phyloP scores from a whole-genome alignment of 2,797 vertebrate genomes.

The Megaceryle alcyon region DNA sequence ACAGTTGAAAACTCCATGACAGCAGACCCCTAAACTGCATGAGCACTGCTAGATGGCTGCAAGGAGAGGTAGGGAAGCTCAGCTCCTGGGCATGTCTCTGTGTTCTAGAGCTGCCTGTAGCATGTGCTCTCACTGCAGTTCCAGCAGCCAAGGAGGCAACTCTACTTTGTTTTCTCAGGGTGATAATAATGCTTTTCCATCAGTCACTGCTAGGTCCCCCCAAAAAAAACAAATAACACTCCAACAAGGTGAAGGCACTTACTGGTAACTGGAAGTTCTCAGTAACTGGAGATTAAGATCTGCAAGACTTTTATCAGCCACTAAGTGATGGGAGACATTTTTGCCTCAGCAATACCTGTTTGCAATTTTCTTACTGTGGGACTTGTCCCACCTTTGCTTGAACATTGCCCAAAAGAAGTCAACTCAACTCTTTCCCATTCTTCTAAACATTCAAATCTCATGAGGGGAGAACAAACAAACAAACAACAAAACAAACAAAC shows the following conservation, averaged over 20 bases:
- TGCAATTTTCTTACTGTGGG: not conserved
- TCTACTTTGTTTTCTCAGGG: not conserved
- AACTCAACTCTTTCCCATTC: not conserved
- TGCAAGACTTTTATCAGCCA: not conserved
- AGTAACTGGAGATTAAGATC: not conserved
- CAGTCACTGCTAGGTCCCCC: not conserved
- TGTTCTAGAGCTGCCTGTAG: not conserved
- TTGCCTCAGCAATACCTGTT: not conserved
- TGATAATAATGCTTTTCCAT: not conserved
- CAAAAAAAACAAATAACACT: not conserved
- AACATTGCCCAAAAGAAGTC: not conserved
- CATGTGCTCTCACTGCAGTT: fast-evolving
- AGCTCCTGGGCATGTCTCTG: not conserved
- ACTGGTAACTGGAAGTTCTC: not conserved
- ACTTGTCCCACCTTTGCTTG: not conserved
- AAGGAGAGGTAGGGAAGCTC: not conserved
- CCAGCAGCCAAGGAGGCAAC: not conserved
- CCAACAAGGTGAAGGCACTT: not conserved
- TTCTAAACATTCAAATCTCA: not conserved
- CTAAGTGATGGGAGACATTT: not conserved
- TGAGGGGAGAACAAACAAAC: not conserved
- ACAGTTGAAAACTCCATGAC: fast-evolving
- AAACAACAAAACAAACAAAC: no score
- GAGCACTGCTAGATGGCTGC: not conserved
- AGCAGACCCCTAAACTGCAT: not conserved